These are phyloP conservation scores for Amblyraja radiata DNA, from an alignment of 2,797 vertebrate genomes.

Conservation along the genomic window DNA sequence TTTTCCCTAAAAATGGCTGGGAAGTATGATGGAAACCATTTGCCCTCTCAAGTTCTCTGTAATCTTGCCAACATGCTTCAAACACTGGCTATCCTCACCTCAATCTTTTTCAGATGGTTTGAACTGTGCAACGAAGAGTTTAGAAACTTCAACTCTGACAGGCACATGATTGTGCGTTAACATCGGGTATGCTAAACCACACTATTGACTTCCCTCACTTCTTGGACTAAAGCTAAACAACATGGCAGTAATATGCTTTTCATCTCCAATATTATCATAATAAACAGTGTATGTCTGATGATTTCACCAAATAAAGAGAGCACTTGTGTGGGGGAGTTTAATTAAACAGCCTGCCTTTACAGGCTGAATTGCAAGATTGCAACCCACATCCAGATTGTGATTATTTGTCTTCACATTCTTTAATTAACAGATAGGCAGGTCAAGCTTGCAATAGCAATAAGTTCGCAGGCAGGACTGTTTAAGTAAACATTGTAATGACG, in stretches of 20 bases:
- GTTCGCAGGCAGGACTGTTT: constrained; percentile 19
- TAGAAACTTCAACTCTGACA: not conserved
- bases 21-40: constrained; percentile 29
- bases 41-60: constrained; percentile 17
- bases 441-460: constrained; percentile 32
- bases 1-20: not conserved
- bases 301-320: constrained; percentile 34
- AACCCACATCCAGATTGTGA: constrained; percentile 27
- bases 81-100: constrained; percentile 21
- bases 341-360: constrained; percentile 31
- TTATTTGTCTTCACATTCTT: constrained; percentile 36
- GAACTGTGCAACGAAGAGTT: constrained; percentile 18
- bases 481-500: constrained; percentile 27
- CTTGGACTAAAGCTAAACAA: constrained; percentile 18
- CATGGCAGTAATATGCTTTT: constrained; percentile 33
- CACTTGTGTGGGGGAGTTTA: constrained; percentile 33
- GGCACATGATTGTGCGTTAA: constrained; percentile 12
- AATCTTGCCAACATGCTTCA: constrained; percentile 28
- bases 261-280: constrained; percentile 30
- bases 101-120: constrained; percentile 35
- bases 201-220: constrained; percentile 35
- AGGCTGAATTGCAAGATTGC: constrained; percentile 29
- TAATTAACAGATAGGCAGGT: constrained; percentile 37
- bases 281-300: constrained; percentile 24
- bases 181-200: constrained; percentile 31